Conservation (phyloP, 2,113 vertebrate species). For the pig (Sus scrofa) region DNA sequence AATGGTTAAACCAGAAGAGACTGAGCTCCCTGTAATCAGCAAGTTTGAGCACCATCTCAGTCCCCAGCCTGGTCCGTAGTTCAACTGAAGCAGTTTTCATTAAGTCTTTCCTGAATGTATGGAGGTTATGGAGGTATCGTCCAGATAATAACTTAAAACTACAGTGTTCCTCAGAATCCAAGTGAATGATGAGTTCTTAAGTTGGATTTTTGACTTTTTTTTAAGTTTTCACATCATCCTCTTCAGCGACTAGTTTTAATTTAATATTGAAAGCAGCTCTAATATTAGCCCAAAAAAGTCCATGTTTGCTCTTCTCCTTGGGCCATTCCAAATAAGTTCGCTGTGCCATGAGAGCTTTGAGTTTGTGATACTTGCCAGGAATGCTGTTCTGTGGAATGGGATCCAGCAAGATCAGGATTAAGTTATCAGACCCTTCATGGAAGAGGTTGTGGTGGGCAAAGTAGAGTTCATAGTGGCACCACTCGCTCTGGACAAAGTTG, state of each 20-base stretch:
- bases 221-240: background rate
- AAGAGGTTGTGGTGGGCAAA: conserved; percentile 94
- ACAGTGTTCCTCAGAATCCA: background rate
- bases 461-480: conserved; percentile 97
- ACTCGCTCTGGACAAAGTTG: conserved; percentile 96
- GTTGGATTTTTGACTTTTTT: background rate
- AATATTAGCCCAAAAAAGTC: conserved; percentile 94
- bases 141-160: background rate
- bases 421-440: conserved; percentile 86
- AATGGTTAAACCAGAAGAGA: background rate
- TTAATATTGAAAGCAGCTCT: conserved; percentile 89
- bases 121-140: background rate
- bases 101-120: background rate
- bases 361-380: conserved; percentile 93
- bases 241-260: conserved; percentile 55
- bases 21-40: background rate
- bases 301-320: conserved; percentile 90
- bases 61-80: background rate
- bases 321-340: conserved; percentile 96
- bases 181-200: background rate
- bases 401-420: conserved; percentile 94
- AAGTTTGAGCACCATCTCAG: background rate
- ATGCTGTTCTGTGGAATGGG: conserved; percentile 91
- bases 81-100: background rate
- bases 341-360: conserved; percentile 92